A percentile compares a stretch with the other conserved stretches of the same genome.
These are phyloP conservation scores for Hippopotamyrus pictus DNA, from an alignment of 2,797 vertebrate genomes.

Conservation along the genomic window DNA sequence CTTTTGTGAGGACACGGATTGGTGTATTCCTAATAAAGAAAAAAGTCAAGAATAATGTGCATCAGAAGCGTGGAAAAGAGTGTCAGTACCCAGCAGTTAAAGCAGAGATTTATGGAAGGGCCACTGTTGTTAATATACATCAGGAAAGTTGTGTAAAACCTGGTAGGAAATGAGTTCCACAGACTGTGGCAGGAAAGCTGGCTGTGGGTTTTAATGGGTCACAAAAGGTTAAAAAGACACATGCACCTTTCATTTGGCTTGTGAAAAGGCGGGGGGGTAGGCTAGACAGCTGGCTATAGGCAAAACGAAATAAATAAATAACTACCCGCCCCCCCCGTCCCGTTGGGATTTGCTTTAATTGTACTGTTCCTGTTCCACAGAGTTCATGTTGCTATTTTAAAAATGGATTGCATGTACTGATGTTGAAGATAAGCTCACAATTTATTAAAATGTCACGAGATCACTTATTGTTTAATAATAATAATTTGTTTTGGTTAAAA, in stretches of 20 bases:
- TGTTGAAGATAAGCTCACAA: background rate
- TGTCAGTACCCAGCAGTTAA: conserved; percentile 18
- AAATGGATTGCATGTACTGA: background rate
- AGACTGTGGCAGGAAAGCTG: conserved; percentile 18
- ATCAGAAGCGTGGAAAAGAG: background rate
- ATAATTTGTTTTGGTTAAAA: background rate
- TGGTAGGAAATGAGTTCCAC: conserved; percentile 24
- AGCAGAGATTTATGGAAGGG: conserved; percentile 23
- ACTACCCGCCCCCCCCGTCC: background rate
- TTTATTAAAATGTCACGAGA: background rate
- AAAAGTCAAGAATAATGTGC: conserved; percentile 18
- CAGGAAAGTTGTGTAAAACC: conserved; percentile 19
- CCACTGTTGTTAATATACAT: conserved; percentile 21
- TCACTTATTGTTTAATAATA: background rate
- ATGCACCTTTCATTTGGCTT: background rate
- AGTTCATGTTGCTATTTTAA: background rate
- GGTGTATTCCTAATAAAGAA: conserved; percentile 16
- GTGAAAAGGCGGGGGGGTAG: background rate
- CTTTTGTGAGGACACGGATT: conserved; percentile 23
- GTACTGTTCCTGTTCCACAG: background rate
- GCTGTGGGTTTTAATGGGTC: conserved; percentile 12
- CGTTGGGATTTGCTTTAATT: background rate
- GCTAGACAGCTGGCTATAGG: background rate
- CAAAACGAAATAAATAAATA: background rate
- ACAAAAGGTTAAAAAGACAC: conserved; percentile 9